These are phyloP conservation scores for Acronicta leporina DNA, from an alignment of 2,888 invertebrate genomes.

Conservation along the genomic window DNA sequence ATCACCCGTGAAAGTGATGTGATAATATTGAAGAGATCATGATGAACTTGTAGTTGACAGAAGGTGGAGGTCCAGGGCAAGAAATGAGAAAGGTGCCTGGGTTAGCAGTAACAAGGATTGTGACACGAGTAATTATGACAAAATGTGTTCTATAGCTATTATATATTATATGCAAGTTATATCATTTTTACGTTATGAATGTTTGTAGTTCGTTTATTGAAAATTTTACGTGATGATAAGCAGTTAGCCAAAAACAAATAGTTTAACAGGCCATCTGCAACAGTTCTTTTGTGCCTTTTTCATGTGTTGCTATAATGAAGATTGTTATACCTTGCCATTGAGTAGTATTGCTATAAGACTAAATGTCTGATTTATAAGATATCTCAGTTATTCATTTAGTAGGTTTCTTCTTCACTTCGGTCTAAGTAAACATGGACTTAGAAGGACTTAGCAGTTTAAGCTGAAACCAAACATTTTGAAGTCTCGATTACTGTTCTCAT, in stretches of 20 bases:
- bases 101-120: slow-evolving; percentile 35
- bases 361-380: slow-evolving; percentile 13
- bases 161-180: slow-evolving; percentile 47
- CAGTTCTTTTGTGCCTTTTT: slow-evolving; percentile 28
- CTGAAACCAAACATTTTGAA: slow-evolving; percentile 41
- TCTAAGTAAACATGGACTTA: slow-evolving; percentile 9
- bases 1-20: slow-evolving; percentile 1
- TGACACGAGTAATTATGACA: slow-evolving; percentile 24
- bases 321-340: slow-evolving; percentile 16
- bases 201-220: slow-evolving; percentile 32
- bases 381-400: slow-evolving; percentile 41
- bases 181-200: slow-evolving; percentile 40
- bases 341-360: slow-evolving; percentile 20
- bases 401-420: slow-evolving; percentile 3
- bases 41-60: slow-evolving; percentile 1
- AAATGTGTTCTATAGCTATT: slow-evolving; percentile 54
- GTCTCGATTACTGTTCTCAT: slow-evolving; percentile 6
- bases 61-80: slow-evolving; percentile 17
- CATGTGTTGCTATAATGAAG: slow-evolving; percentile 16
- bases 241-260: slow-evolving; percentile 44
- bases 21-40: slow-evolving; percentile 3
- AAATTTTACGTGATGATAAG: slow-evolving; percentile 7
- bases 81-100: slow-evolving; percentile 26
- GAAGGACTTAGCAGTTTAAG: slow-evolving; percentile 24
- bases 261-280: slow-evolving; percentile 12